Conservation (phyloP, 2,888 invertebrate genomes). For the Thyatira batis region DNA sequence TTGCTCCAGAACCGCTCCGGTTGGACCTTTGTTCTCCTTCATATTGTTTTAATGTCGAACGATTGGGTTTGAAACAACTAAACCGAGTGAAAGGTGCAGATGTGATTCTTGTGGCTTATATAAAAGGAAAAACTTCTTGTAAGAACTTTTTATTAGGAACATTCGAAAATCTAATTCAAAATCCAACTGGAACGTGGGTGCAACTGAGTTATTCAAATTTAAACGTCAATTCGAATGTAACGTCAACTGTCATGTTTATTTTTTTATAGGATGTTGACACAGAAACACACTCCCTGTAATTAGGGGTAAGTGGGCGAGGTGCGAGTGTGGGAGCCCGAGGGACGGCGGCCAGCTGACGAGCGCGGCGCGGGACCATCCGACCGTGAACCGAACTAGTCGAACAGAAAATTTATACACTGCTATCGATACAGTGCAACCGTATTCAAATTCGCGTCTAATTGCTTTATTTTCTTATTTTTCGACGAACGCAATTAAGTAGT, state of each 20-base stretch:
- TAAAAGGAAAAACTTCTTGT: background rate
- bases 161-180: background rate
- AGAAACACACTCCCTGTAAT: slow-evolving; percentile 66
- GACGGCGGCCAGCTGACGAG: slow-evolving; percentile 59
- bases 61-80: slow-evolving; percentile 50
- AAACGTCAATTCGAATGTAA: slow-evolving; percentile 8
- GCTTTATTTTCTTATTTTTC: slow-evolving; percentile 10
- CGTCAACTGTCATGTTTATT: slow-evolving; percentile 27
- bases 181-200: background rate
- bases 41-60: slow-evolving; percentile 67
- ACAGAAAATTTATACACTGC: slow-evolving; percentile 49
- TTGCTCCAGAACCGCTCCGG: slow-evolving; percentile 62
- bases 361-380: slow-evolving; percentile 26
- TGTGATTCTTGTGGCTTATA: slow-evolving; percentile 34
- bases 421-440: slow-evolving; percentile 29
- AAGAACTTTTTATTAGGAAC: background rate
- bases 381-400: slow-evolving; percentile 51
- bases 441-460: background rate
- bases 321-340: slow-evolving; percentile 50
- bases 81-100: slow-evolving; percentile 61
- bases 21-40: slow-evolving; percentile 71
- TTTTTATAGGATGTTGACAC: slow-evolving; percentile 55
- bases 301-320: slow-evolving; percentile 55
- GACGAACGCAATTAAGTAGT: slow-evolving; percentile 35
- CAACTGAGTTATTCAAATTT: background rate